Conservation (phyloP, 2,113 vertebrate species). For the Thalassarche chlororhynchos region DNA sequence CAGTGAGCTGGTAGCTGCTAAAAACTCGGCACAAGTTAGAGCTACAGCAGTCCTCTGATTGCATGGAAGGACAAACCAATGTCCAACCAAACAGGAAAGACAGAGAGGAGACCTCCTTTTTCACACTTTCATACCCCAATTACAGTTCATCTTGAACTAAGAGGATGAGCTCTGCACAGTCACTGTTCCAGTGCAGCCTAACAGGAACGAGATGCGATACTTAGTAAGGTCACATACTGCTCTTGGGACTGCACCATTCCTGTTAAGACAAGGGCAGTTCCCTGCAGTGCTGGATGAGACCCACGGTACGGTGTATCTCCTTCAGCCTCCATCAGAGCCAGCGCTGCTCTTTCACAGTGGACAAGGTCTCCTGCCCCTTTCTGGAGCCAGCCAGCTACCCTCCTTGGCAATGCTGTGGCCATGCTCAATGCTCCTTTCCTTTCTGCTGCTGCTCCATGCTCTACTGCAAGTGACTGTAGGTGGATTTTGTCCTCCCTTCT, state of each 20-base stretch:
- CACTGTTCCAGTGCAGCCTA: not conserved
- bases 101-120: not conserved
- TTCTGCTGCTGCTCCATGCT: not conserved
- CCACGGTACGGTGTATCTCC: rapidly evolving
- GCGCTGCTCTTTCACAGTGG: rapidly evolving
- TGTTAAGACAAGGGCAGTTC: not conserved
- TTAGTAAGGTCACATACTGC: not conserved
- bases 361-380: not conserved
- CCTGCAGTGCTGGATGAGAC: not conserved
- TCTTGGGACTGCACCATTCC: not conserved
- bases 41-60: not conserved
- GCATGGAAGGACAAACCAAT: not conserved
- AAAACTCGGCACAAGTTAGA: not conserved
- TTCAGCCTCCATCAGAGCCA: not conserved
- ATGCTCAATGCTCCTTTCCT: not conserved
- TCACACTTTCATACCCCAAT: not conserved
- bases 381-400: rapidly evolving
- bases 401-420: not conserved
- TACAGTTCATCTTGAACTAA: not conserved
- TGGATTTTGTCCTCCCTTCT: not conserved
- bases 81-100: not conserved
- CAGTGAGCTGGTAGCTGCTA: not conserved
- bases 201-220: not conserved
- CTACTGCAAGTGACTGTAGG: not conserved
- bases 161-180: not conserved